These are phyloP conservation scores for Drosophila pseudotakahashii DNA, from an alignment of 2,888 invertebrate genomes.

Conservation along the genomic window DNA sequence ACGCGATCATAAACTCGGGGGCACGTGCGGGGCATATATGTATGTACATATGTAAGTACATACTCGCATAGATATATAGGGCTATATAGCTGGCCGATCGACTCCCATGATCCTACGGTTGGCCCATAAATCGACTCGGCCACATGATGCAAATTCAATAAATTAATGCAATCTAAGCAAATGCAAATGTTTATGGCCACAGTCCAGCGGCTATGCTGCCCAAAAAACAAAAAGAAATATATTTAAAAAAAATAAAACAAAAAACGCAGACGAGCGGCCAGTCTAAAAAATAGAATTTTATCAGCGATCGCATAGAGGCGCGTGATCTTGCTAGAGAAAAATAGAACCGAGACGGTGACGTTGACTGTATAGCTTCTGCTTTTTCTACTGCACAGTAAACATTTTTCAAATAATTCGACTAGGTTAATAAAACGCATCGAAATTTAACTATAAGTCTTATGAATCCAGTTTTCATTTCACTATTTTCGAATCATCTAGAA, in stretches of 20 bases:
- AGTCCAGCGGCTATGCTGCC: constrained; percentile 1
- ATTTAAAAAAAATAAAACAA: constrained; percentile 4
- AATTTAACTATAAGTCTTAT: no score
- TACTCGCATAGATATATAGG: background rate
- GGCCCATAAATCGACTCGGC: background rate
- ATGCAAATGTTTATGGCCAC: constrained; percentile 3
- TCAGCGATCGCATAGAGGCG: constrained; percentile 68
- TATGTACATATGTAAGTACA: background rate
- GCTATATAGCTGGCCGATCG: constrained; percentile 7
- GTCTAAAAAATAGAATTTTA: constrained; percentile 47
- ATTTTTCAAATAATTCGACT: background rate
- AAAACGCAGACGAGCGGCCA: constrained; percentile 2
- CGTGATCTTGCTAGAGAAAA: constrained; percentile 68
- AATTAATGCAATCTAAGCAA: constrained; percentile 55
- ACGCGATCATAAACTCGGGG: constrained; percentile 57
- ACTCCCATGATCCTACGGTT: background rate
- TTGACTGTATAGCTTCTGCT: constrained; percentile 40
- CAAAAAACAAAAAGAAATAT: constrained; percentile 4
- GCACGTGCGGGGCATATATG: constrained; percentile 53
- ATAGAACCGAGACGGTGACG: constrained; percentile 67
- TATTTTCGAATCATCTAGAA: no score
- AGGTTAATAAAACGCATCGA: no score
- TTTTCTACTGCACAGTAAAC: constrained; percentile 5
- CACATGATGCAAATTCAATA: constrained; percentile 43
- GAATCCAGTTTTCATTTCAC: no score